phyloP scores from a whole-genome alignment of 2,797 vertebrate genomes.

The Danionella dracula region DNA sequence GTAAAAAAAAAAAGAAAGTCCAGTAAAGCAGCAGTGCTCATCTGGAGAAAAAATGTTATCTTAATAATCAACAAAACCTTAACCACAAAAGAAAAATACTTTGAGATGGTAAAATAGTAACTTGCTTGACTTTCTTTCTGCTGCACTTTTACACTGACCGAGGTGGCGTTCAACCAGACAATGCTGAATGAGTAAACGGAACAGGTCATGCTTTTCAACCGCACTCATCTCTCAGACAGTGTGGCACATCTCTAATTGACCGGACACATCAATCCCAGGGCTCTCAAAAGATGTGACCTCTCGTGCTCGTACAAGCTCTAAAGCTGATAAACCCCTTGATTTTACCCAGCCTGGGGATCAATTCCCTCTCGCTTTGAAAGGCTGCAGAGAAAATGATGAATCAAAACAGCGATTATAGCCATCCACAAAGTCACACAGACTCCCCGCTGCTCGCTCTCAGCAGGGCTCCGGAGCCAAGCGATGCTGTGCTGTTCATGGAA shows the following conservation, averaged over 20 bases:
- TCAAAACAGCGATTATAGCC: conserved; percentile 69
- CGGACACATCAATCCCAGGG: conserved; percentile 61
- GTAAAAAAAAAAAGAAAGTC: too few relatives aligned
- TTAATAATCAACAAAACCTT: too few relatives aligned
- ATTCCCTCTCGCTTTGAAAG: conserved; percentile 51
- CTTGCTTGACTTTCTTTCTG: too few relatives aligned
- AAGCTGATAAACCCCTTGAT: conserved; percentile 72
- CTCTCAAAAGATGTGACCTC: conserved; percentile 64
- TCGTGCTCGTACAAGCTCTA: conserved; percentile 69
- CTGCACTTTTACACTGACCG: too few relatives aligned
- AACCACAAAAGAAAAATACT: too few relatives aligned
- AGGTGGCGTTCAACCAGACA: conserved; percentile 33
- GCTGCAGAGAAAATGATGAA: conserved; percentile 61
- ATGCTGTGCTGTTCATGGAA: conserved; percentile 25
- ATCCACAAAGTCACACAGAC: conserved; percentile 55
- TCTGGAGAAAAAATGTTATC: too few relatives aligned
- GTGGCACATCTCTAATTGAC: conserved; percentile 63
- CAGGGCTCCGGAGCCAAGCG: conserved; percentile 51
- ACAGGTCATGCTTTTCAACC: conserved; percentile 32
- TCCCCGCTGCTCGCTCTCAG: conserved; percentile 53
- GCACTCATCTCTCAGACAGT: conserved; percentile 62
- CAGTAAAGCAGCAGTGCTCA: too few relatives aligned
- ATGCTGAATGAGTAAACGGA: conserved; percentile 22
- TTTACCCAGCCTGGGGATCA: conserved; percentile 55
- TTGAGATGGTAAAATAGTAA: too few relatives aligned